Evolutionary conservation across 2,113 vertebrate genomes (phyloP).

Genomic region (Campylorhamphus procurvoides): DNA sequence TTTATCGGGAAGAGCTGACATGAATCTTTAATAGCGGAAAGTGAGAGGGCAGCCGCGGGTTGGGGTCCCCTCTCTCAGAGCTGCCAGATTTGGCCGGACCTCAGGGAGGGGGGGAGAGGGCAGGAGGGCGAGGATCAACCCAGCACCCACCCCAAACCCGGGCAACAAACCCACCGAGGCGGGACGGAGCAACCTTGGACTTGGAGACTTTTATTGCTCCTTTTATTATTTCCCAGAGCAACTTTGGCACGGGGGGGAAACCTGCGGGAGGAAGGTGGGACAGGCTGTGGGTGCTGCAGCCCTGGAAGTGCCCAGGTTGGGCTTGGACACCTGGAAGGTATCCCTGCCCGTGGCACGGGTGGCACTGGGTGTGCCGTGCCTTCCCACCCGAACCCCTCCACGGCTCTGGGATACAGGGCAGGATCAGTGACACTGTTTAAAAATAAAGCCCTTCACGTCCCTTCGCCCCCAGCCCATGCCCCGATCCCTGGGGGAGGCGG

Average conservation of each 20-base stretch:
- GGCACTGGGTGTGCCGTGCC: not conserved
- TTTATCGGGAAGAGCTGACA: not conserved
- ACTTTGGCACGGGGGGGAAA: fast-evolving
- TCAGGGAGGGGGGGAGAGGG: too few relatives aligned
- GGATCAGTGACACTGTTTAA: not conserved
- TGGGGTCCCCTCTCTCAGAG: not conserved
- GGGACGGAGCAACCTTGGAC: conserved; percentile 4
- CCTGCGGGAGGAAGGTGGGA: fast-evolving
- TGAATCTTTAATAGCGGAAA: conserved; percentile 10
- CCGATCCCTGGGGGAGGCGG: fast-evolving
- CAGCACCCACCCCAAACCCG: too few relatives aligned
- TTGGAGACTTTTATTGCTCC: not conserved
- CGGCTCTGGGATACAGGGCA: fast-evolving
- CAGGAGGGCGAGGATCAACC: too few relatives aligned
- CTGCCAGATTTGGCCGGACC: not conserved
- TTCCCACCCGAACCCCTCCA: not conserved
- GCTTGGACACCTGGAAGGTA: not conserved
- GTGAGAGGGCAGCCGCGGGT: not conserved
- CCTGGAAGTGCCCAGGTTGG: not conserved
- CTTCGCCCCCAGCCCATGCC: not conserved
- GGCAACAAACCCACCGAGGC: too few relatives aligned
- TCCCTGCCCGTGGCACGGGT: not conserved
- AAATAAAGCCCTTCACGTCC: not conserved
- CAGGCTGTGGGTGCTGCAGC: not conserved
- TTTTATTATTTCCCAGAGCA: not conserved